Evolutionary conservation across 2,797 vertebrate species (phyloP), one percentile per base, ranked within the genome.

Genomic region (Parauchenoglanis ngamensis): DNA sequence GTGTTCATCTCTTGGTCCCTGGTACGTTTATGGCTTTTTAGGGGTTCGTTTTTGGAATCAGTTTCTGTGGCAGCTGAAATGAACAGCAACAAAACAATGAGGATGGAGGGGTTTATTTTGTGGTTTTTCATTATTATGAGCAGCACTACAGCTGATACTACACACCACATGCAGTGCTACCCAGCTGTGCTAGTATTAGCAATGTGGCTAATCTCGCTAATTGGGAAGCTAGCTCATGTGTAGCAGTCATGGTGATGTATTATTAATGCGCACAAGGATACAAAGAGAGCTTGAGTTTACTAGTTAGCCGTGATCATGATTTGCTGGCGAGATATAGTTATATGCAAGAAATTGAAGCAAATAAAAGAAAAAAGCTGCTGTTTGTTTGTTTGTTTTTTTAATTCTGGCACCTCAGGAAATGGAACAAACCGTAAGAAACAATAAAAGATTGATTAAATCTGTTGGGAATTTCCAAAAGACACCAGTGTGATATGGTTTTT

Each of bases 191-290:
- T 61, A 80, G 17, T 17, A 17, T 80, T 61, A 80, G 78, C 78
- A 80, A n/a, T 80, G 21, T 44, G 23, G 57, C 77, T 80, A 80
- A 80, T 44, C 21, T 21, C n/a, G 56, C 35, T 61, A 80, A 44
- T 5, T 3, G 78, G 7, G 31, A 59, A 13, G 35, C 56, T 80
- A 80, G 19, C 10, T 21, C 1, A 31, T 31, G 76, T 57, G 23
- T 35, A 11, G 17, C 28, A 56, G 52, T 15, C 40, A 7, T 63
- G 11, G 7, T 59, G 56, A 44, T 61, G 56, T 44, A 35, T 31
- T 56, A 21, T 56, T n/a, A 31, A 12, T 31, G 54, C 35, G 52
- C 28, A 35, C 10, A 23, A 19, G 54, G 17, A 19, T 2, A 15
- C 21, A 61, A 25, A 31, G n/a, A 7, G 19, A n/a, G n/a, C 25